A percentile compares a stretch with the other conserved stretches of the same genome.
Evolutionary conservation across 1,140 invertebrate species (phyloP).

Genomic region (Globodera rostochiensis): DNA sequence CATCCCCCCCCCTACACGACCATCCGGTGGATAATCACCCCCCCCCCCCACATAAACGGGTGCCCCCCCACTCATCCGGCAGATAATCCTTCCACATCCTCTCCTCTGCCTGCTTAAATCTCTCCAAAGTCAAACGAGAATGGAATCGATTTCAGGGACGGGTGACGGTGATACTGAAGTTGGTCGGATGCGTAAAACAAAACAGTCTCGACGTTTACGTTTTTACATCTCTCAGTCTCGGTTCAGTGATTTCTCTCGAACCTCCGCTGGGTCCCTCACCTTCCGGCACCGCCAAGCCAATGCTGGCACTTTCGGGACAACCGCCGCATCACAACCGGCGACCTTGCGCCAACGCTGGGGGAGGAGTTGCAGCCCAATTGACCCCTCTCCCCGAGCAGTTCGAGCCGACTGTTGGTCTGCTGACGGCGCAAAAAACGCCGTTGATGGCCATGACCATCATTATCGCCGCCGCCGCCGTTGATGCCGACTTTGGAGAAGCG

Average conservation of each 20-base stretch:
- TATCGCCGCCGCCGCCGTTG: neutral
- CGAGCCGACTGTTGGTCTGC: slow-evolving; percentile 6
- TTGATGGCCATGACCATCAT: neutral
- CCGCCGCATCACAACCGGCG: slow-evolving; percentile 25
- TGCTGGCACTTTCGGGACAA: slow-evolving; percentile 26
- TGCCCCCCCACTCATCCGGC: neutral
- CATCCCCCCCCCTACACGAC: neutral
- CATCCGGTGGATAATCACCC: neutral
- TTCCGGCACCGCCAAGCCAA: slow-evolving; percentile 10
- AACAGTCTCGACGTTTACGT: too few species aligned
- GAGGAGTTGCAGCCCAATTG: neutral
- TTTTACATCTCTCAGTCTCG: too few species aligned
- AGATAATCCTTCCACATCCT: neutral
- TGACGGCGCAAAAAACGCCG: slow-evolving; percentile 20
- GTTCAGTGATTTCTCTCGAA: neutral
- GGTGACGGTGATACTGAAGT: neutral
- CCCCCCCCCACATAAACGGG: neutral
- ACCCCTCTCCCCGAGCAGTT: slow-evolving; percentile 8
- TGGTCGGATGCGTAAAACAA: too few species aligned
- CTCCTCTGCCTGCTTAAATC: neutral
- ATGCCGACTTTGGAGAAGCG: slow-evolving; percentile 13
- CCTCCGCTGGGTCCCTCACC: neutral
- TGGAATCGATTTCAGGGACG: neutral
- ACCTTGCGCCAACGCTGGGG: neutral
- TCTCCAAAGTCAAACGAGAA: neutral